These are phyloP conservation scores for Nomada ferruginata DNA, from an alignment of 2,888 invertebrate genomes.

Conservation along the genomic window DNA sequence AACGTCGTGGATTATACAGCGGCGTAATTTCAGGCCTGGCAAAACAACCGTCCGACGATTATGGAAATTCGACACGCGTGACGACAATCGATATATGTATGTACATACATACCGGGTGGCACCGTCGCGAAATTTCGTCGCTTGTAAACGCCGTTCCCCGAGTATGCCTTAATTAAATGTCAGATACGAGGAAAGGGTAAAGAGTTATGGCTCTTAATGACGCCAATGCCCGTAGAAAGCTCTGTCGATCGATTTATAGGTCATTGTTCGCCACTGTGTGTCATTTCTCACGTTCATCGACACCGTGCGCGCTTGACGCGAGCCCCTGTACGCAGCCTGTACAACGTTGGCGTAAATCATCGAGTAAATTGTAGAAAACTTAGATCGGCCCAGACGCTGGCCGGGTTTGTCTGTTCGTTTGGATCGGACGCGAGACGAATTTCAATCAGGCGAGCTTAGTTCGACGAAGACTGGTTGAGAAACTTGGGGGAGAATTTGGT, in stretches of 20 bases:
- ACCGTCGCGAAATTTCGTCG: slow-evolving; percentile 38
- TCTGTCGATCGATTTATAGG: slow-evolving; percentile 66
- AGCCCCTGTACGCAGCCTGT: neutral
- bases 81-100: slow-evolving; percentile 25
- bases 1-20: slow-evolving; percentile 9
- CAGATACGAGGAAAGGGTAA: slow-evolving; percentile 62
- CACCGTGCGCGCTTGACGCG: neutral
- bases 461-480: neutral
- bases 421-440: slow-evolving; percentile 14
- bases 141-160: slow-evolving; percentile 3
- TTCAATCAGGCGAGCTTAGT: slow-evolving; percentile 9
- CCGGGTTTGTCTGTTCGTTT: neutral
- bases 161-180: slow-evolving; percentile 69
- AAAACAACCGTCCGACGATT: slow-evolving; percentile 39
- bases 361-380: slow-evolving; percentile 15
- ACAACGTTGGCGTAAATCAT: slow-evolving; percentile 29
- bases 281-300: slow-evolving; percentile 26
- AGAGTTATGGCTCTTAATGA: slow-evolving; percentile 70
- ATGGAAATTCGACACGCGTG: slow-evolving; percentile 46
- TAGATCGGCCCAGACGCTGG: slow-evolving; percentile 4
- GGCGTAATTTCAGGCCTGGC: slow-evolving; percentile 18
- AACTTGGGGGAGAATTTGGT: neutral
- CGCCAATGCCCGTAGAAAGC: slow-evolving; percentile 41
- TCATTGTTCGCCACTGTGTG: slow-evolving; percentile 45
- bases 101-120: slow-evolving; percentile 26